Evolutionary conservation across 2,888 invertebrate genomes (phyloP), one percentile per base, ranked within the genome.

Genomic region (Theretra japonica): DNA sequence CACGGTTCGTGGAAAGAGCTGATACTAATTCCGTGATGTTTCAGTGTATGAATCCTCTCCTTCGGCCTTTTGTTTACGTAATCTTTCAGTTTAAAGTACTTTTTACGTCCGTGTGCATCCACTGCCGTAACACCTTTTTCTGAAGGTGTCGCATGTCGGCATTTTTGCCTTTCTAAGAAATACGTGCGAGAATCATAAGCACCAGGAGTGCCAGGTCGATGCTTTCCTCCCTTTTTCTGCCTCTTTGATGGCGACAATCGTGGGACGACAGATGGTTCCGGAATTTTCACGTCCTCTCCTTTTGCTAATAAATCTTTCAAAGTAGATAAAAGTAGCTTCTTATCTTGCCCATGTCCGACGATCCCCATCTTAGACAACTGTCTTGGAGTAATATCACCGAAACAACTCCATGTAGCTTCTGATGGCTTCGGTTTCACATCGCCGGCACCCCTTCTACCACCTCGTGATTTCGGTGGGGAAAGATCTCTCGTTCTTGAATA

Each of bases 1-100:
- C 94, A 94, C 5, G 93, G 94, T 71, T 88, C 79, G 76, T 94
- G 94, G 77, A 92, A 94, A 4, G 92, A 88, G 75, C 92, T 93
- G 23, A 93, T 56, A 77, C 92, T 92, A 60, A 88, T 91, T 0
- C 94, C 93, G 71, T 86, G 89, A 3, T 82, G 73, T 57, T 80
- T 78, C 69, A 94, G 80, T 62, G 77, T 65, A 4, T 77, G 72
- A 19, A 90, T 33, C 58, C 94, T 85, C 30, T 90, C 81, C 21
- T 83, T 82, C 0, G 90, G 88, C 57, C 90, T 87, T 50, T 30
- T 81, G 75, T 90, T 93, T 62, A 81, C 80, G 53, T 70, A 76
- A 56, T 83, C 76, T 70, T 80, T 87, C 30, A 88, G 58, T 73
- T 74, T 88, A 73, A 93, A 94, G 73, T 91, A 94, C 1, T 83